Base-by-base conservation (phyloP, 2,113 vertebrate species). In the Motacilla alba region DNA sequence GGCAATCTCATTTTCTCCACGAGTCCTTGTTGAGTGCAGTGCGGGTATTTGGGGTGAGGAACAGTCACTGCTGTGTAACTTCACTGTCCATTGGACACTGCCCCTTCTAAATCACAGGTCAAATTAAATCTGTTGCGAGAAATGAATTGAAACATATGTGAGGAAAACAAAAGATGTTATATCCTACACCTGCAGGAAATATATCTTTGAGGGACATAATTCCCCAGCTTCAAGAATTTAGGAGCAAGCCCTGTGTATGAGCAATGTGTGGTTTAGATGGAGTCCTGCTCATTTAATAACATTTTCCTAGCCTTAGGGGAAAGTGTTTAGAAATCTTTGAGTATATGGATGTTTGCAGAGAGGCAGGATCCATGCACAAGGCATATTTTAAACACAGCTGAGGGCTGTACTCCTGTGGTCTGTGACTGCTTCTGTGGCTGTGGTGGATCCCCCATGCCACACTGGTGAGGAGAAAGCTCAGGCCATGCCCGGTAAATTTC, bases 1-100 rank as follows among this genome's bases (percentile, higher is more conserved):
- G 1, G 13, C 24, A 46, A 44, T 43, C 22, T 68, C 22, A n/a
- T 83, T 91, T 93, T 85, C 31, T 60, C 13, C 19, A 15, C 1
- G 5, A 44, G 21, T 44, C 20, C 20, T 87, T 1, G 0, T 5
- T 56, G 41, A 72, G 24, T 18, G 10, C 17, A 47, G 10, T 49
- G 53, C 0, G 0, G 68, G 19, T 5, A 2, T 43, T 15, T 2
- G 1, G 16, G 26, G 15, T 67, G 53, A 39, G n/a, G 58, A 87
- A n/a, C 15, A 13, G 52, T 37, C 15, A 17, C 58, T 41, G 33
- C 27, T 4, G 0, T 49, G 15, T 52, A 60, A 75, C 44, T 83
- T 53, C 60, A n/a, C 20, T n/a, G 8, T 35, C 74, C 10, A 2
- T 39, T 0, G 1, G 26, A 13, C n/a, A 58, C 58, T 76, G 13